Evolutionary conservation across 2,113 vertebrate genomes (phyloP), one percentile per base, ranked within the genome.

Genomic region (Bos javanicus): DNA sequence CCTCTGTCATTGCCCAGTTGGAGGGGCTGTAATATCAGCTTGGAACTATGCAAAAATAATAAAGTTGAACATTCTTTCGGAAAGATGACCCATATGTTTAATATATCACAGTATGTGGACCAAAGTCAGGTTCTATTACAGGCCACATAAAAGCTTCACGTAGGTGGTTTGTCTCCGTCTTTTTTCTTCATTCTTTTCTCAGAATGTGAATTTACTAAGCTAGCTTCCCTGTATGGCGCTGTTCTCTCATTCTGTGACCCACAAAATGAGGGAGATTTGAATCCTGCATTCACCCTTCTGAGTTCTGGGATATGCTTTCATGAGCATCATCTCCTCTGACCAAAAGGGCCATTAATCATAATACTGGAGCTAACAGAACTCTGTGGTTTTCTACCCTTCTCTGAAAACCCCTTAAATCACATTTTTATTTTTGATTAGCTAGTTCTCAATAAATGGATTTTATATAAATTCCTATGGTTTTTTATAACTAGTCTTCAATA

Each of bases 11-110:
- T 96, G 93, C 88, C 95, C 57, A 9, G 62, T 87, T 52, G 78
- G 97, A 97, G 39, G 94, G 95, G 86, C 94, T 48, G 88, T 19
- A 0, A 8, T 59, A 59, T 95, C 88, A 90, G 56, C 90, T 94
- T 36, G 59, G 88, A 97, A 89, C 78, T 60, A 56, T 87, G 95
- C 71, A 93, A 56, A 71, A 94, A 97, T 81, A 95, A 97, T 94
- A 80, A 96, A 97, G 88, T 59, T 16, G 67, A 84, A n/a, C 86
- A 30, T 94, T 80, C 91, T 87, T 94, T 25, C 2, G 9, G 92
- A 92, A 87, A 91, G 92, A 90, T 87, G 97, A 97, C 93, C 84
- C 81, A 7, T 46, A 54, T 94, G 84, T 91, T 97, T 88, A 97
- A 94, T 94, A 83, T 50, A 86, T 92, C 94, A 85, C 60, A 80